A percentile compares a stretch with the other conserved stretches of the same genome.
Conservation (phyloP, 2,888 invertebrate genomes). For the Homarus gammarus region DNA sequence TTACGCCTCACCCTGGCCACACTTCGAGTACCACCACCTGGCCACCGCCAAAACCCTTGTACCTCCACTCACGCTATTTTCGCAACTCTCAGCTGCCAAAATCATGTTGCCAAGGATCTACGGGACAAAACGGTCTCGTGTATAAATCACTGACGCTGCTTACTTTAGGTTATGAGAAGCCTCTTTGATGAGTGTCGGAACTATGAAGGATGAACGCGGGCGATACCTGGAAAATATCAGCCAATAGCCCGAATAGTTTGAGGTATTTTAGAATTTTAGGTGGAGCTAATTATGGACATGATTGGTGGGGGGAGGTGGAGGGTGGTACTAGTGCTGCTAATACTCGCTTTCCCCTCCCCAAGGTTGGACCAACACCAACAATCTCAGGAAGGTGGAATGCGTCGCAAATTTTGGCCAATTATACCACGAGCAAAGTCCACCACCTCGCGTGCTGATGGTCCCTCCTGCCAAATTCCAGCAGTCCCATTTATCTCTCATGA, state of each 20-base stretch:
- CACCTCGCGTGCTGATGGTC: neutral
- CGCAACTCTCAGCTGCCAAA: neutral
- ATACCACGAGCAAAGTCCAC: neutral
- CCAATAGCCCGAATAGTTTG: neutral
- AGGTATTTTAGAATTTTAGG: neutral
- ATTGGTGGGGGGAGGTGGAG: too few species aligned
- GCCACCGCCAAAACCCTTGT: neutral
- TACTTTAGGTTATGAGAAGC: neutral
- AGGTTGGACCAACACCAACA: neutral
- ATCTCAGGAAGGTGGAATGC: neutral
- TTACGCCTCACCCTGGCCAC: neutral
- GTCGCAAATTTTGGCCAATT: neutral
- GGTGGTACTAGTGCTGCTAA: too few species aligned
- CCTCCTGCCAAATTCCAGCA: neutral
- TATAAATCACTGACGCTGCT: neutral
- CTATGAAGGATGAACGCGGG: neutral
- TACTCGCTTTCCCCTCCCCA: neutral
- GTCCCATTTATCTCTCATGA: neutral
- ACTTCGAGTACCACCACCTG: neutral
- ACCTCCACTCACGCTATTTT: neutral
- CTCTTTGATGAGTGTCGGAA: neutral
- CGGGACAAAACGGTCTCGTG: neutral
- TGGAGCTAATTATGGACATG: too few species aligned
- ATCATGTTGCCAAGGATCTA: conserved; percentile 7
- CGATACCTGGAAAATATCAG: neutral